Evolutionary conservation across 2,113 vertebrate species (phyloP).

Genomic region (Hemiscyllium ocellatum): DNA sequence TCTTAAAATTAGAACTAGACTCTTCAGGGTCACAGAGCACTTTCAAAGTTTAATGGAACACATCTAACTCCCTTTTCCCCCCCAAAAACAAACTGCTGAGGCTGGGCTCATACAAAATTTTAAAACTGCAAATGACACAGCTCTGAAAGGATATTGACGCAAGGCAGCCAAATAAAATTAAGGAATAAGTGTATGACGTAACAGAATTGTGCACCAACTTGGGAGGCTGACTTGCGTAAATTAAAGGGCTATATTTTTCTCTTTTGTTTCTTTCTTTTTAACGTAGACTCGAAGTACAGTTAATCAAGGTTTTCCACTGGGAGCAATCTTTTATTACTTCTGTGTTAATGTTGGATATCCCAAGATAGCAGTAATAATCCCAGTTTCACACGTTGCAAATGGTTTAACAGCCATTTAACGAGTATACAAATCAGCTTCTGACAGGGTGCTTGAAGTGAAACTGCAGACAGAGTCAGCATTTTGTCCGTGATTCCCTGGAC

Average conservation of each 20-base stretch:
- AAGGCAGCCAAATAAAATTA: too few relatives aligned
- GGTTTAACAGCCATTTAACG: neutral
- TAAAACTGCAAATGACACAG: neutral
- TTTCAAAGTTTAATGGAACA: neutral
- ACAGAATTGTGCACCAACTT: neutral
- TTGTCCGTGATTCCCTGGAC: neutral
- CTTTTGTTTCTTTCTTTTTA: neutral
- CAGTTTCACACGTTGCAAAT: slow-evolving; percentile 6
- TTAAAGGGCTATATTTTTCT: neutral
- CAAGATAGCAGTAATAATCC: slow-evolving; percentile 2
- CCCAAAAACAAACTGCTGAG: neutral
- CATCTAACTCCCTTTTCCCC: neutral
- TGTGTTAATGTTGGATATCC: neutral
- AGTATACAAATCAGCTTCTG: neutral
- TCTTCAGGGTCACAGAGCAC: neutral
- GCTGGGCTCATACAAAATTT: neutral
- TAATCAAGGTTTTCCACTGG: neutral
- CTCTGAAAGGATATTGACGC: neutral
- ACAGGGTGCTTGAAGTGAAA: slow-evolving; percentile 5
- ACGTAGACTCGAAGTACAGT: neutral
- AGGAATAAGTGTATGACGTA: neutral
- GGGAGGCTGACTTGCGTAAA: neutral
- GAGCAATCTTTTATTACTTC: slow-evolving; percentile 8
- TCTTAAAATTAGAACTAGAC: neutral
- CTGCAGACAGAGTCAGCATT: neutral